Evolutionary conservation across 2,797 vertebrate species (phyloP).

Genomic region (Poecilia picta): DNA sequence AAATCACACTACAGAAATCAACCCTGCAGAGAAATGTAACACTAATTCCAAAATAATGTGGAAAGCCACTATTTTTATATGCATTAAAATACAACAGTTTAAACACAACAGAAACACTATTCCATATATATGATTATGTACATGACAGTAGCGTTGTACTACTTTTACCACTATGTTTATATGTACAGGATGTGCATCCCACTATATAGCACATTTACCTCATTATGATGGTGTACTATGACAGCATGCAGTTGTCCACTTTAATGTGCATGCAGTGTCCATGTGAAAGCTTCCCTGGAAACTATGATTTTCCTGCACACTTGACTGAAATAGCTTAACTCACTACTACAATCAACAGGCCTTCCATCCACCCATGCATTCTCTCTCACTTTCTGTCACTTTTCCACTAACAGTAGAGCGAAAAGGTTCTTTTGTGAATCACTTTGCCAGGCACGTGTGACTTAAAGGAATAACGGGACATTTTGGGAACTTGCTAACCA

Average conservation of each 20-base stretch:
- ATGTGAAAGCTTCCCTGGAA: slow-evolving; percentile 54
- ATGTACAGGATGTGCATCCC: slow-evolving; percentile 72
- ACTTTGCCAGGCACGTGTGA: slow-evolving; percentile 13
- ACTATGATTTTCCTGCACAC: slow-evolving; percentile 29
- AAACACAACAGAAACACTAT: slow-evolving; percentile 43
- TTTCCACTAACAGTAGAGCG: slow-evolving; percentile 7
- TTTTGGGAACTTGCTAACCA: slow-evolving; percentile 22
- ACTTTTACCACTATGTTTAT: slow-evolving; percentile 69
- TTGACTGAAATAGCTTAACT: slow-evolving; percentile 28
- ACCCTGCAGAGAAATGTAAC: slow-evolving; percentile 45
- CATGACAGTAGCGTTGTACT: slow-evolving; percentile 53
- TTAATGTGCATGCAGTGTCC: slow-evolving; percentile 50
- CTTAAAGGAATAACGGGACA: slow-evolving; percentile 26
- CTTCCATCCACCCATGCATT: not conserved
- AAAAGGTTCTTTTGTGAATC: slow-evolving; percentile 8
- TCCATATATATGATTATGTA: slow-evolving; percentile 46
- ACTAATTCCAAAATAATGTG: slow-evolving; percentile 29
- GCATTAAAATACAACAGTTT: slow-evolving; percentile 32
- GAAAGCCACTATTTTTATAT: slow-evolving; percentile 42
- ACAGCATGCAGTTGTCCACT: slow-evolving; percentile 52
- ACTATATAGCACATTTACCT: slow-evolving; percentile 73
- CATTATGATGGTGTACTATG: slow-evolving; percentile 57
- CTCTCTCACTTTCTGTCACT: slow-evolving; percentile 3
- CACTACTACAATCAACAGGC: slow-evolving; percentile 33
- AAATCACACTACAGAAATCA: slow-evolving; percentile 39